These are phyloP conservation scores for Epinephelus fuscoguttatus DNA, from an alignment of 2,113 vertebrate species.

Conservation along the genomic window DNA sequence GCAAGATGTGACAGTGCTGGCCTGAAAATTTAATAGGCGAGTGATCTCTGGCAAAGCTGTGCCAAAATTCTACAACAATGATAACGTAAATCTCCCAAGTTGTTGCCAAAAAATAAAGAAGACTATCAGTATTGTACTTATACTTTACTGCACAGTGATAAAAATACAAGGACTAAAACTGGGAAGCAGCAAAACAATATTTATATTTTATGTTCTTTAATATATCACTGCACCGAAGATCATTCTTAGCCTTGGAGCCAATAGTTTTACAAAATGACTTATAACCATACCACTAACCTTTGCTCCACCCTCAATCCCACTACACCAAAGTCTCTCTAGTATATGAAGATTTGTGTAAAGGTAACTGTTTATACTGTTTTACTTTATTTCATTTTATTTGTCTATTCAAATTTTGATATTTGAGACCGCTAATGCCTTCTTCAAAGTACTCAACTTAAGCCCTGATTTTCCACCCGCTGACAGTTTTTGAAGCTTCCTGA, in stretches of 20 bases:
- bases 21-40: constrained; percentile 38
- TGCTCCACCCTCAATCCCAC: too few species aligned
- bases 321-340: too few species aligned
- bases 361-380: too few species aligned
- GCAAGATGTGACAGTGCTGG: constrained; percentile 19
- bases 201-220: background rate
- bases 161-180: constrained; percentile 21
- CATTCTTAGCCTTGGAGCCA: background rate
- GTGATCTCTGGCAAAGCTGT: constrained; percentile 2
- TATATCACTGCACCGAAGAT: background rate
- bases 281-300: too few species aligned
- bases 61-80: constrained; percentile 22
- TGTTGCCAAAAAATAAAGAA: constrained; percentile 39
- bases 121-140: constrained; percentile 17
- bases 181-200: constrained; percentile 13
- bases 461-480: too few species aligned
- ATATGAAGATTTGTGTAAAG: too few species aligned
- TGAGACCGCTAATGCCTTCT: too few species aligned
- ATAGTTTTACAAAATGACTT: background rate
- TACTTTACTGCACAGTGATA: constrained; percentile 45
- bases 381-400: too few species aligned
- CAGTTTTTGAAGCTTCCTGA: too few species aligned
- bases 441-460: too few species aligned
- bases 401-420: too few species aligned
- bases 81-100: constrained; percentile 20